Base-by-base conservation (phyloP, 2,888 invertebrate species). In the Gisinianus flammeolus region DNA sequence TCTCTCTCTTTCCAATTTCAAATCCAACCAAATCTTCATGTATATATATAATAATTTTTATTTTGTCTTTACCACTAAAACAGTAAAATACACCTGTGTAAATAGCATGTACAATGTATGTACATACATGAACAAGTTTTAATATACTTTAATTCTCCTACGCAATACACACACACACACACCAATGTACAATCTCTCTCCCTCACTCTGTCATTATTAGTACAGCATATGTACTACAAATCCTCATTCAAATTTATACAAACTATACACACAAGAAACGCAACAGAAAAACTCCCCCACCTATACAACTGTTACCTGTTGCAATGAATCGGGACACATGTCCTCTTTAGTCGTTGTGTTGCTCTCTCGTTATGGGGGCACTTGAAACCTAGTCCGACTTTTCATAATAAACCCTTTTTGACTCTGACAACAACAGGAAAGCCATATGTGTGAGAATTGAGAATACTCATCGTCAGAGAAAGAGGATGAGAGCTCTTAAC, bases 381-480 rank as follows among this genome's bases (percentile, higher is more conserved):
- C 44, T 44, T 44, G 44, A 44, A 44, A 44, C 44, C 44, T 35
- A 35, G 35, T 35, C 35, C 35, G 64, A 64, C 64, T 64, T 64
- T 64, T 64, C 24, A 22, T 64, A 64, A 64, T 64, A 64, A 64
- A 64, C 64, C 26, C 26, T 64, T 64, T 64, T 64, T 64, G 12
- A 24, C 22, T 26, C 64, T 24, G 24, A 24, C 24, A 64, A 6
- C 4, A 62, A 69, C 69, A 69, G 69, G 69, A 69, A 69, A 69
- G 26, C 69, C 69, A 69, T 69, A 69, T 69, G 69, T 69, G 69
- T 44, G 35, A 69, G 44, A 69, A 35, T 69, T 44, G 35, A 69
- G 44, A 69, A 35, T 69, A 44, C 12, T 44, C 8, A 66, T 66
- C 28, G 28, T 66, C 44, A 44, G 28, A 66, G 31, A 44, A 69